A percentile compares a stretch with the other conserved stretches of the same genome.
phyloP scores from a whole-genome alignment of 2,113 vertebrate genomes.

The Corvus cornix region DNA sequence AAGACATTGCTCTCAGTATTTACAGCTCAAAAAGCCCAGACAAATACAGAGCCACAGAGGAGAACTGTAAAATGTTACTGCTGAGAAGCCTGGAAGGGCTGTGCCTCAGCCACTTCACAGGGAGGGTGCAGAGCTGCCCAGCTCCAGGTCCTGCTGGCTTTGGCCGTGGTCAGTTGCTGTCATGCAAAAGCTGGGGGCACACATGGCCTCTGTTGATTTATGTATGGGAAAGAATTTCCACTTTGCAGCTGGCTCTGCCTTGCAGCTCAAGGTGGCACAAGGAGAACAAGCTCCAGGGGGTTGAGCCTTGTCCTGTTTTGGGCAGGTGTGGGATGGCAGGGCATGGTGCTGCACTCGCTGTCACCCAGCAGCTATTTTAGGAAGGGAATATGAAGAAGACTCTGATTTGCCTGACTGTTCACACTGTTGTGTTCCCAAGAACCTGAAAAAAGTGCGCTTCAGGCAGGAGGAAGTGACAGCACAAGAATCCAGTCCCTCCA shows the following conservation, averaged over 20 bases:
- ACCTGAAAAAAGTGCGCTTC: not conserved
- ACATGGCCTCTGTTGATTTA: not conserved
- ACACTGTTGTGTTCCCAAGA: not conserved
- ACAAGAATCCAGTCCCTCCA: not conserved
- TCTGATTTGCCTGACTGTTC: not conserved
- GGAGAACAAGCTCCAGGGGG: not conserved
- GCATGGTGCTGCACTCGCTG: not conserved
- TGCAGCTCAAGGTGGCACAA: accelerated
- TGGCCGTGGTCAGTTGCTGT: accelerated
- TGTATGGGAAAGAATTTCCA: not conserved
- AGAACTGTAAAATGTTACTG: accelerated
- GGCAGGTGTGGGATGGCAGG: not conserved
- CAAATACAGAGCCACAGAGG: not conserved
- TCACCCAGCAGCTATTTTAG: not conserved
- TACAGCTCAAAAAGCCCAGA: not conserved
- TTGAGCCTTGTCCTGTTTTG: not conserved
- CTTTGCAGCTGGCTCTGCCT: not conserved
- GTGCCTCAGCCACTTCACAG: not conserved
- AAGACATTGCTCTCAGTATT: not conserved
- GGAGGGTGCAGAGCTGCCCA: not conserved
- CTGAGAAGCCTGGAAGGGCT: not conserved
- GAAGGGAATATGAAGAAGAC: not conserved
- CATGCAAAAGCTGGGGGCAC: not conserved
- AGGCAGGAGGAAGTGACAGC: not conserved
- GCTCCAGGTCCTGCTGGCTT: not conserved